Conservation (phyloP, 2,113 vertebrate genomes). For the Calyptomena viridis region DNA sequence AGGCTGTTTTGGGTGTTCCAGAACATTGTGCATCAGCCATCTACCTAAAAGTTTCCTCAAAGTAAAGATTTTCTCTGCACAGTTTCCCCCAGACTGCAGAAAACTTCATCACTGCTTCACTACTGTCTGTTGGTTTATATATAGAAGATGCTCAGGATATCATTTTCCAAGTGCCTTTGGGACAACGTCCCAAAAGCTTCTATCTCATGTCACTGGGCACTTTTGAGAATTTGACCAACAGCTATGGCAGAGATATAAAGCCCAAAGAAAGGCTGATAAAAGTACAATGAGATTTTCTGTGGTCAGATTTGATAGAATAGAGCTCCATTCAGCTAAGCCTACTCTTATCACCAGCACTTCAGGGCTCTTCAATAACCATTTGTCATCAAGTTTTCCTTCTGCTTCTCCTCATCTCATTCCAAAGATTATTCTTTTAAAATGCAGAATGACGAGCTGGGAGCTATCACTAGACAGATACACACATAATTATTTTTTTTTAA, state of each 20-base stretch:
- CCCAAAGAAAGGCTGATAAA: slow-evolving; percentile 35
- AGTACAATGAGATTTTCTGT: slow-evolving; percentile 22
- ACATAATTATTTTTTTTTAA: neutral
- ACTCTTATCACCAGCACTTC: slow-evolving; percentile 49
- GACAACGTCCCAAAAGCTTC: neutral
- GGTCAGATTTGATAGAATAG: slow-evolving; percentile 4
- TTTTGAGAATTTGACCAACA: slow-evolving; percentile 26
- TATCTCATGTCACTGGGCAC: slow-evolving; percentile 15
- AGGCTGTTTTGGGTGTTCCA: neutral
- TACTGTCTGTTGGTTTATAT: neutral
- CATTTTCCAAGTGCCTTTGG: neutral
- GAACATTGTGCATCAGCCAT: neutral
- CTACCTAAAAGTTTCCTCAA: neutral
- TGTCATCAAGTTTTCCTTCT: slow-evolving; percentile 57
- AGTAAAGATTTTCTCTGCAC: neutral
- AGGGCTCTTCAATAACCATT: slow-evolving; percentile 56
- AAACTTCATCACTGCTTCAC: neutral
- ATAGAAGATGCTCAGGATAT: neutral
- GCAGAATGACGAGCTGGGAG: slow-evolving; percentile 25
- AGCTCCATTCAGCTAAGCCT: slow-evolving; percentile 24
- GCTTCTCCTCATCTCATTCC: slow-evolving; percentile 40
- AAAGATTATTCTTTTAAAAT: slow-evolving; percentile 48
- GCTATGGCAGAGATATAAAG: slow-evolving; percentile 10
- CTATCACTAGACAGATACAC: slow-evolving; percentile 33
- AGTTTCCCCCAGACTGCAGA: neutral